Percentiles rank a stretch among this genome's conserved stretches.
Conservation (phyloP, 2,797 vertebrate genomes). For the Phaenicophaeus curvirostris region DNA sequence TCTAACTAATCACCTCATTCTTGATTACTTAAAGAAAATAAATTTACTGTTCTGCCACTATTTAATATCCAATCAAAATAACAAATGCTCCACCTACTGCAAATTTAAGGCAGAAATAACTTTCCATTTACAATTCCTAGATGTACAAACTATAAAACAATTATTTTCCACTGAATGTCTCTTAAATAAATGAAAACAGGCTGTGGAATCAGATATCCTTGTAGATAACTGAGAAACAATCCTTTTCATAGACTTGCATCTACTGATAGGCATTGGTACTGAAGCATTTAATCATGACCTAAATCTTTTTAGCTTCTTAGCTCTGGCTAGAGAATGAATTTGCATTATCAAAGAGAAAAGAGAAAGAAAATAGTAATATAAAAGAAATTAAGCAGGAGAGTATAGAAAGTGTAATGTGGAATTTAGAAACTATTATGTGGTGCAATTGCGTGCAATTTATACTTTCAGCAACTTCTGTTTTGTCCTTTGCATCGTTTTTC, state of each 20-base stretch:
- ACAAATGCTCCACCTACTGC: neutral
- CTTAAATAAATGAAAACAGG: neutral
- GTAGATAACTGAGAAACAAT: conserved; percentile 6
- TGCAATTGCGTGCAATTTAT: neutral
- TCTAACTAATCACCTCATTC: neutral
- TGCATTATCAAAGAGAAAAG: neutral
- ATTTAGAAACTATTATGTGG: neutral
- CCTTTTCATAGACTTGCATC: neutral
- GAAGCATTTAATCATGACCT: conserved; percentile 30
- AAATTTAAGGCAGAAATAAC: neutral
- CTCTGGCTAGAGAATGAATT: conserved; percentile 25
- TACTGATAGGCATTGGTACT: neutral
- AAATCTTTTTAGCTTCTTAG: conserved; percentile 53
- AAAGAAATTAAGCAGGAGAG: neutral
- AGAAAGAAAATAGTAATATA: neutral
- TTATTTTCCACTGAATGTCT: neutral
- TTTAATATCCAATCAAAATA: neutral
- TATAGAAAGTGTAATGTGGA: neutral
- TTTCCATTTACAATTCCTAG: neutral
- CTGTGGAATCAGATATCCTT: neutral
- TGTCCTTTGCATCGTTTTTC: neutral
- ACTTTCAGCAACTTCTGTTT: neutral
- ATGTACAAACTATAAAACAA: neutral
- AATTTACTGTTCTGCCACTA: neutral
- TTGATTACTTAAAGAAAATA: neutral